These are phyloP conservation scores for Drosophila lacteicornis DNA, from an alignment of 1,140 invertebrate species.

Conservation along the genomic window DNA sequence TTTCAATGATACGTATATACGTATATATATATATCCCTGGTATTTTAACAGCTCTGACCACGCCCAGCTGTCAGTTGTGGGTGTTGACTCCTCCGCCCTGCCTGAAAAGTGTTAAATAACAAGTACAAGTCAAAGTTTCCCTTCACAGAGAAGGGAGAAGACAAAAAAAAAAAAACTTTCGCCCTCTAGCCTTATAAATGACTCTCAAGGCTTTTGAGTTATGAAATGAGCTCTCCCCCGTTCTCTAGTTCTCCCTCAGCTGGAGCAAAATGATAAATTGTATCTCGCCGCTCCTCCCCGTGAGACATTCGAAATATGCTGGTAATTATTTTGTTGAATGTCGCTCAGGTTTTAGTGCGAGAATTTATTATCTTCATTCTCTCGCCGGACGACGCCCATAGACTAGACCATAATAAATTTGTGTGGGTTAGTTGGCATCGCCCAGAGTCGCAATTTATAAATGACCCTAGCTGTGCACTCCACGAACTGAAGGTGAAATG, in stretches of 20 bases:
- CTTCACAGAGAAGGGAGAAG: not conserved
- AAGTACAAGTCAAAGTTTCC: slow-evolving; percentile 51
- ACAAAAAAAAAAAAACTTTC: slow-evolving; percentile 21
- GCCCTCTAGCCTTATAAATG: slow-evolving; percentile 61
- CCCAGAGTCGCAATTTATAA: slow-evolving; percentile 49
- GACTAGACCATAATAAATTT: slow-evolving; percentile 64
- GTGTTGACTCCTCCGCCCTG: slow-evolving; percentile 21
- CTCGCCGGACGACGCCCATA: slow-evolving; percentile 22
- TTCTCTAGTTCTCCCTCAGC: slow-evolving; percentile 14
- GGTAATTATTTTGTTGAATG: slow-evolving; percentile 81
- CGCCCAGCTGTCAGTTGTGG: slow-evolving; percentile 40
- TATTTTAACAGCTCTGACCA: slow-evolving; percentile 28
- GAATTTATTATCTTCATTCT: slow-evolving; percentile 67
- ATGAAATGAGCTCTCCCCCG: slow-evolving; percentile 54
- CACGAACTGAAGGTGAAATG: slow-evolving; percentile 10
- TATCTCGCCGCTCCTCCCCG: slow-evolving; percentile 33
- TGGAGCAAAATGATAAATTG: slow-evolving; percentile 59
- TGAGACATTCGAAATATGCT: slow-evolving; percentile 77
- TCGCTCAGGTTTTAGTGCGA: slow-evolving; percentile 70
- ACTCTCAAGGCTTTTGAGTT: slow-evolving; percentile 59
- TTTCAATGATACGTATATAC: slow-evolving; percentile 27
- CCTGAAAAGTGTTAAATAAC: slow-evolving; percentile 62
- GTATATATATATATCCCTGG: not conserved
- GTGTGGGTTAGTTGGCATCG: slow-evolving; percentile 49
- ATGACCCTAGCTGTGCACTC: slow-evolving; percentile 43